phyloP scores from a whole-genome alignment of 2,888 invertebrate species.

The Julus scandinavius region DNA sequence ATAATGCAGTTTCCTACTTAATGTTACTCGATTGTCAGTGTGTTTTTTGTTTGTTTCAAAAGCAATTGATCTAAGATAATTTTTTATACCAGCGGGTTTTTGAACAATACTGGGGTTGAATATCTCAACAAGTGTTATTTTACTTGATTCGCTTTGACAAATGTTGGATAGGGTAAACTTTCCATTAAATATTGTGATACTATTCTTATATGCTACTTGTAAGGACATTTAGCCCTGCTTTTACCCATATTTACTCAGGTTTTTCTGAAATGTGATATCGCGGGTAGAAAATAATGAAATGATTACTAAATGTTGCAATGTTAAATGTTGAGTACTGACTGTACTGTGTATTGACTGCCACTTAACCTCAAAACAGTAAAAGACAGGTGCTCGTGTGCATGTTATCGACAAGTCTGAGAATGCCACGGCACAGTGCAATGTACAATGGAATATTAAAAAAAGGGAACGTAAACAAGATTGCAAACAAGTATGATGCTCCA shows the following conservation, averaged over 20 bases:
- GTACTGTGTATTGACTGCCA: background rate
- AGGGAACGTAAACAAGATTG: too few relatives aligned
- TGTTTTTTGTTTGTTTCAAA: background rate
- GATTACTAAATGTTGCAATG: background rate
- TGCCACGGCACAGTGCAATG: too few relatives aligned
- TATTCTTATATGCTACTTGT: slow-evolving; percentile 5
- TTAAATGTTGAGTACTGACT: background rate
- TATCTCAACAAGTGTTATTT: background rate
- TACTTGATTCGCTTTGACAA: background rate
- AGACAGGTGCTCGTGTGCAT: background rate
- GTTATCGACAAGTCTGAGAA: background rate
- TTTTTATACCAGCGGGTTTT: background rate
- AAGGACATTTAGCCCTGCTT: slow-evolving; percentile 6
- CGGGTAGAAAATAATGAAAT: slow-evolving; percentile 20
- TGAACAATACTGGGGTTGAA: background rate
- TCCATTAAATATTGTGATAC: slow-evolving; percentile 12
- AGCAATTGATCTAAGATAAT: background rate
- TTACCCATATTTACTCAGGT: slow-evolving; percentile 33
- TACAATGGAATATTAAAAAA: too few relatives aligned
- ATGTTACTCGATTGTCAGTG: background rate
- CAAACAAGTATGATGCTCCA: too few relatives aligned
- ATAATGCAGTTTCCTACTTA: slow-evolving; percentile 20
- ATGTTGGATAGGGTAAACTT: background rate
- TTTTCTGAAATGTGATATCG: slow-evolving; percentile 25
- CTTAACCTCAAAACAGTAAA: slow-evolving; percentile 3